These are phyloP conservation scores for Cerceris ruficornis DNA, from an alignment of 2,888 invertebrate genomes.

Conservation along the genomic window DNA sequence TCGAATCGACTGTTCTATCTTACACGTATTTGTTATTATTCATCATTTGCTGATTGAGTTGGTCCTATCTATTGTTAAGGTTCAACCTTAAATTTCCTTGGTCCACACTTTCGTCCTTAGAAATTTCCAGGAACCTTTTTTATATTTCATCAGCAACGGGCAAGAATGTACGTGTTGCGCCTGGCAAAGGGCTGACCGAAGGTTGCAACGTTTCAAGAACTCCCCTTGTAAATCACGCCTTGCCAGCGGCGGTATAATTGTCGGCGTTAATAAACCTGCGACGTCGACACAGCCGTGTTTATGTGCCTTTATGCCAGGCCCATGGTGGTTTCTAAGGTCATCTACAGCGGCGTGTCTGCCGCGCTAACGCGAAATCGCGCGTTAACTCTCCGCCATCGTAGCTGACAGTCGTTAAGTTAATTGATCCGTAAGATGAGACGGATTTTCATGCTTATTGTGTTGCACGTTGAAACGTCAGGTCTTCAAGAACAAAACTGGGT, in stretches of 20 bases:
- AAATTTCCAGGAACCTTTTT: slow-evolving; percentile 52
- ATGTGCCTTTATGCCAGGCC: slow-evolving; percentile 57
- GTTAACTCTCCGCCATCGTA: slow-evolving; percentile 51
- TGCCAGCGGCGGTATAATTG: slow-evolving; percentile 71
- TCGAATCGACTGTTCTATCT: too few relatives aligned
- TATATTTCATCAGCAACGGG: slow-evolving; percentile 26
- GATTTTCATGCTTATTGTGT: slow-evolving; percentile 51
- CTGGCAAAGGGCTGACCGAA: slow-evolving; percentile 36
- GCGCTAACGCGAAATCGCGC: slow-evolving; percentile 54
- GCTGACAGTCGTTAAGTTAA: slow-evolving; percentile 66
- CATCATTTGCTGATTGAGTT: background rate
- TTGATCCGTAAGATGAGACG: slow-evolving; percentile 66
- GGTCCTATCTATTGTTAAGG: slow-evolving; percentile 1
- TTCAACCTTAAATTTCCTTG: slow-evolving; percentile 36
- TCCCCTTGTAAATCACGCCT: slow-evolving; percentile 71
- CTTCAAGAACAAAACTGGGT: slow-evolving; percentile 3
- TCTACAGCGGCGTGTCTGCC: slow-evolving; percentile 33
- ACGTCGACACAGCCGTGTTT: slow-evolving; percentile 65
- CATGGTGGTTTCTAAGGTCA: slow-evolving; percentile 46
- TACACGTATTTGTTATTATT: background rate
- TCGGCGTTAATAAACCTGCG: slow-evolving; percentile 71
- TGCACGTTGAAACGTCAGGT: slow-evolving; percentile 25
- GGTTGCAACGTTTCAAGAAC: slow-evolving; percentile 57
- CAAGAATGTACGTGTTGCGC: slow-evolving; percentile 23
- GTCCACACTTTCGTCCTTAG: slow-evolving; percentile 10